phyloP scores from a whole-genome alignment of 92 coral and sea anemone genomes.

The Parazoanthus darwini region DNA sequence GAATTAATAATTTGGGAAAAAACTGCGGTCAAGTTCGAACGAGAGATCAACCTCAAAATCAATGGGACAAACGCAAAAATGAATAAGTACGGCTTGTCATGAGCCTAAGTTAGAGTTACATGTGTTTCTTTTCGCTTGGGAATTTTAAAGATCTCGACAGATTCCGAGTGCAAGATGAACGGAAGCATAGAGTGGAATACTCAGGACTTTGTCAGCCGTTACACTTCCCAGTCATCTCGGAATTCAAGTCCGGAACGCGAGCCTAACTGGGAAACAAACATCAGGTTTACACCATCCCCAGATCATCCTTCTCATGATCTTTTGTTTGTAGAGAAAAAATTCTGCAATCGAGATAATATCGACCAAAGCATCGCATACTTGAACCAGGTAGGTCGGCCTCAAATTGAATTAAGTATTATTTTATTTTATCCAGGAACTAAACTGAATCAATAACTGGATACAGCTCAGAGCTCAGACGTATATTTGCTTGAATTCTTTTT shows the following conservation, averaged over 20 bases:
- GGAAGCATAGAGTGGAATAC: slow-evolving; percentile 58
- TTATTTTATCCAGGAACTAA: not conserved
- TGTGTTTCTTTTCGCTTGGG: not conserved
- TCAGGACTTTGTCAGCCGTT: slow-evolving; percentile 81
- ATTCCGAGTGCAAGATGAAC: not conserved
- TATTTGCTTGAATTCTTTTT: not conserved
- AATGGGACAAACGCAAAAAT: slow-evolving; percentile 2
- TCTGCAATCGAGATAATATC: slow-evolving; percentile 86
- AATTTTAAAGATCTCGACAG: not conserved
- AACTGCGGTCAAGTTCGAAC: slow-evolving; percentile 22
- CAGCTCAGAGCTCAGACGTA: not conserved
- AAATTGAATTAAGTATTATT: not conserved
- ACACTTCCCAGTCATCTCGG: slow-evolving; percentile 73
- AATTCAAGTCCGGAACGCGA: slow-evolving; percentile 86
- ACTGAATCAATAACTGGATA: not conserved
- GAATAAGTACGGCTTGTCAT: not conserved
- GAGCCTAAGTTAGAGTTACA: not conserved
- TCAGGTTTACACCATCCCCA: slow-evolving; percentile 59
- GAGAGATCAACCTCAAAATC: slow-evolving; percentile 18
- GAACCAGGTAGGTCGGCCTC: slow-evolving; percentile 74
- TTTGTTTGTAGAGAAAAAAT: slow-evolving; percentile 71
- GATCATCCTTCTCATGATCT: slow-evolving; percentile 55
- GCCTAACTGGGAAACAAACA: slow-evolving; percentile 40
- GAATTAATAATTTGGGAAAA: slow-evolving; percentile 23
- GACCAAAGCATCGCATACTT: slow-evolving; percentile 93